Percentiles rank a stretch among this genome's conserved stretches.
Evolutionary conservation across 2,113 vertebrate species (phyloP).

Genomic region (Clarias macrocephalus): DNA sequence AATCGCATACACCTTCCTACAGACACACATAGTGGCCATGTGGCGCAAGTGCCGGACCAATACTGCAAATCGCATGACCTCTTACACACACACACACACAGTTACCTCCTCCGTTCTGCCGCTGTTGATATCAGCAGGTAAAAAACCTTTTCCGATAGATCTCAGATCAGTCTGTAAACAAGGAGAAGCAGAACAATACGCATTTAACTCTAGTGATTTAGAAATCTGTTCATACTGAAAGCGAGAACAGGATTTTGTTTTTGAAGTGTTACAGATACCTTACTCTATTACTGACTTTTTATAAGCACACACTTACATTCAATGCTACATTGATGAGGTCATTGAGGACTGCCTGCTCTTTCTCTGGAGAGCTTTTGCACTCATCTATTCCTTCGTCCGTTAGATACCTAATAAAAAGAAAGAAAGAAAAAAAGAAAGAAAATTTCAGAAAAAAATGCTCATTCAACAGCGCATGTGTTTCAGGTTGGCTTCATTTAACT

Average conservation of each 20-base stretch:
- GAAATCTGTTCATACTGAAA: too few species aligned
- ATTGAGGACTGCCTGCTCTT: conserved; percentile 80
- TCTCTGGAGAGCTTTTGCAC: conserved; percentile 83
- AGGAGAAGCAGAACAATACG: not conserved
- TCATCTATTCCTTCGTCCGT: conserved; percentile 92
- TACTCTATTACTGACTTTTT: not conserved
- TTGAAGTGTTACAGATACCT: too few species aligned
- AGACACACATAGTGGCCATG: conserved; percentile 66
- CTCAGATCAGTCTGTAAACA: conserved; percentile 87
- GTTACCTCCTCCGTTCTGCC: conserved; percentile 92
- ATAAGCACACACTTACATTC: conserved; percentile 83
- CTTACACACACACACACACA: not conserved
- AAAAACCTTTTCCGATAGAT: conserved; percentile 87
- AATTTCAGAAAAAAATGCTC: not conserved
- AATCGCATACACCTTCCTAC: not conserved
- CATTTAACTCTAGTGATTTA: not conserved
- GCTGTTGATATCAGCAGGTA: conserved; percentile 92
- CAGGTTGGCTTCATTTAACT: not conserved
- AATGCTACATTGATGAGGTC: conserved; percentile 88
- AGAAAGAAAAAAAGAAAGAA: conserved; percentile 15
- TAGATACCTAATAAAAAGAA: conserved; percentile 76
- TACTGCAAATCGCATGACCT: fast-evolving
- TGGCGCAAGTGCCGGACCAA: conserved; percentile 36
- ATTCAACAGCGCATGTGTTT: not conserved
- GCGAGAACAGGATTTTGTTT: too few species aligned